Percentiles rank a stretch among this genome's conserved stretches.
phyloP scores from a whole-genome alignment of 2,888 invertebrate species.

The Aphrophora alni region DNA sequence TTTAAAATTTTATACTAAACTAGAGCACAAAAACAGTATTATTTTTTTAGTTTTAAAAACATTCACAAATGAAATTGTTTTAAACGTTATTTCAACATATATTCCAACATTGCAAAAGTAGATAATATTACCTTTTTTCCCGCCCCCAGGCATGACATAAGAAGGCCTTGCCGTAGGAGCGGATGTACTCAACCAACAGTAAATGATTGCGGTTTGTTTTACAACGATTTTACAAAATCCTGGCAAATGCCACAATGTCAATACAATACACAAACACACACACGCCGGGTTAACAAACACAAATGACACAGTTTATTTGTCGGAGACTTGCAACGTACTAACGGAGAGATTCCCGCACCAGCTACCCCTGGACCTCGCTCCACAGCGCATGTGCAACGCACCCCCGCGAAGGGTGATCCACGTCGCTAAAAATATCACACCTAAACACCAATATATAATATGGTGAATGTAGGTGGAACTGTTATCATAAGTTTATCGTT shows the following conservation, averaged over 20 bases:
- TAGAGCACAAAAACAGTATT: too few relatives aligned
- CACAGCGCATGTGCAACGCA: not conserved
- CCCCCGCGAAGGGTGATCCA: not conserved
- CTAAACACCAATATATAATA: not conserved
- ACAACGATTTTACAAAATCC: not conserved
- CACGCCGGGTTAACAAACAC: not conserved
- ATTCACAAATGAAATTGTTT: too few relatives aligned
- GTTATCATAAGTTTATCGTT: too few relatives aligned
- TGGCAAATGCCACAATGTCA: not conserved
- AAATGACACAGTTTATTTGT: not conserved
- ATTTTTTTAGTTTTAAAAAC: too few relatives aligned
- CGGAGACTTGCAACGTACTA: not conserved
- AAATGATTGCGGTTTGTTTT: constrained; percentile 51
- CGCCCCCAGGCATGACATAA: constrained; percentile 54
- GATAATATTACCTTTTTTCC: constrained; percentile 55
- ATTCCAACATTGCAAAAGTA: too few relatives aligned
- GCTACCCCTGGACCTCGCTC: not conserved
- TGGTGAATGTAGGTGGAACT: too few relatives aligned
- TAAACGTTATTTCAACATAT: too few relatives aligned
- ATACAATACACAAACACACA: not conserved
- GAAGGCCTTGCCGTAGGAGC: constrained; percentile 54
- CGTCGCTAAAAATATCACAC: not conserved
- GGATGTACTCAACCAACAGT: constrained; percentile 55
- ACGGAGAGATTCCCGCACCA: not conserved
- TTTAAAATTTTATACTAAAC: too few relatives aligned